phyloP scores from a whole-genome alignment of 35 echinoderm and acorn worm genomes.

The Ophiothrix spiculata region DNA sequence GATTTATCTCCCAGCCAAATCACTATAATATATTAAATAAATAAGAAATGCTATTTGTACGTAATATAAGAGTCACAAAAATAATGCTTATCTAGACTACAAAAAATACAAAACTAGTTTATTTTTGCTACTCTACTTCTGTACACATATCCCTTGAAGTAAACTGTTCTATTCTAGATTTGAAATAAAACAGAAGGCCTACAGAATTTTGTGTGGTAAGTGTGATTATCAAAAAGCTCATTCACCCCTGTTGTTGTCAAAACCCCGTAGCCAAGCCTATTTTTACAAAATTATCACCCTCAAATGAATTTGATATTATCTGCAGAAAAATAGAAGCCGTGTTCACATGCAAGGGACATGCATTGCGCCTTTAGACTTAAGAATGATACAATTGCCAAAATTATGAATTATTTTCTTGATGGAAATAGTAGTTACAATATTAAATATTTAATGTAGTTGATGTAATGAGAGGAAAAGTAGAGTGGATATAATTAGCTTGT shows the following conservation, averaged over 20 bases:
- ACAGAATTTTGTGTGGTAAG: not conserved
- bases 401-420: not conserved
- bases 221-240: not conserved
- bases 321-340: not conserved
- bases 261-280: not conserved
- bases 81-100: slow-evolving; percentile 4
- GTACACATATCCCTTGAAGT: not conserved
- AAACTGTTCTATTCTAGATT: too few relatives aligned
- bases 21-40: too few relatives aligned
- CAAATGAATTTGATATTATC: not conserved
- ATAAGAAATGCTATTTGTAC: slow-evolving; percentile 11
- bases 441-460: not conserved
- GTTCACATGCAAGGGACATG: not conserved
- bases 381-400: slow-evolving; percentile 1
- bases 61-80: not conserved
- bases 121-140: not conserved
- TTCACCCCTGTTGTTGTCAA: not conserved
- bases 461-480: not conserved
- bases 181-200: not conserved
- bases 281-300: not conserved
- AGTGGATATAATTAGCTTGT: not conserved
- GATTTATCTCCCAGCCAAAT: not conserved
- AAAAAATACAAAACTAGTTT: slow-evolving; percentile 7
- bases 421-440: not conserved
- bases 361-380: slow-evolving; percentile 8